A percentile compares a stretch with the other conserved stretches of the same genome.
These are phyloP conservation scores for Grammomys surdaster DNA, from an alignment of 2,113 vertebrate species.

Conservation along the genomic window DNA sequence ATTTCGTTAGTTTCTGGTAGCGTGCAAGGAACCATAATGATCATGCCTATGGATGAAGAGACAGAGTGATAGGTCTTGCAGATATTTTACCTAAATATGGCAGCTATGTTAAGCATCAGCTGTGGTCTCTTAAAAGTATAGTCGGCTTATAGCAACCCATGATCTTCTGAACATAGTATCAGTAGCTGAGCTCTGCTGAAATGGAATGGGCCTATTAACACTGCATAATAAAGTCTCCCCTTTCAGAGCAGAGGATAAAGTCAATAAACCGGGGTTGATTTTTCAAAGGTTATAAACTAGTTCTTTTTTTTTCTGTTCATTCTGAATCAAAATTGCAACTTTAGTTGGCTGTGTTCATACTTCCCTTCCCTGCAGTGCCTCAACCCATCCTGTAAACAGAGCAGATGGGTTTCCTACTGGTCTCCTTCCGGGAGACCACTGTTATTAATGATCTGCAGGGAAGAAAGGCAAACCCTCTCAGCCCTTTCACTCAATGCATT, in stretches of 20 bases:
- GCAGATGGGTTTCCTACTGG: background rate
- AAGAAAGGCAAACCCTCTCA: background rate
- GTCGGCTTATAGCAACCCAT: background rate
- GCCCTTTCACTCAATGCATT: background rate
- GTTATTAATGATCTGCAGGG: background rate
- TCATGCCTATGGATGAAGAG: background rate
- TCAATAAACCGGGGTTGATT: background rate
- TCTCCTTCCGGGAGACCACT: background rate
- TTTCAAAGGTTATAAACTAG: background rate
- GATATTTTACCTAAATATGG: background rate
- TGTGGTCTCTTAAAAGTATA: background rate
- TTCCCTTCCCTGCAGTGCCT: background rate
- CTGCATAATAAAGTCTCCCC: background rate
- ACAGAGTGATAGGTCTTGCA: background rate
- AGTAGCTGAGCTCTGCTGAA: background rate
- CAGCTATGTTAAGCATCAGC: background rate
- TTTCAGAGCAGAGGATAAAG: background rate
- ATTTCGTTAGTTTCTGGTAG: background rate
- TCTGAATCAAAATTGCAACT: background rate
- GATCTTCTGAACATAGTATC: background rate
- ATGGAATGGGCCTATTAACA: background rate
- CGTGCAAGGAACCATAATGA: rapidly evolving
- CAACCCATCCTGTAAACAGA: too few species aligned
- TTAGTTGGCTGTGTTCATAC: background rate
- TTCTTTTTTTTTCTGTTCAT: background rate